Base-by-base conservation (phyloP, 30 jellyfish, hydroid and myxozoan genomes). In the Mastigias papua region DNA sequence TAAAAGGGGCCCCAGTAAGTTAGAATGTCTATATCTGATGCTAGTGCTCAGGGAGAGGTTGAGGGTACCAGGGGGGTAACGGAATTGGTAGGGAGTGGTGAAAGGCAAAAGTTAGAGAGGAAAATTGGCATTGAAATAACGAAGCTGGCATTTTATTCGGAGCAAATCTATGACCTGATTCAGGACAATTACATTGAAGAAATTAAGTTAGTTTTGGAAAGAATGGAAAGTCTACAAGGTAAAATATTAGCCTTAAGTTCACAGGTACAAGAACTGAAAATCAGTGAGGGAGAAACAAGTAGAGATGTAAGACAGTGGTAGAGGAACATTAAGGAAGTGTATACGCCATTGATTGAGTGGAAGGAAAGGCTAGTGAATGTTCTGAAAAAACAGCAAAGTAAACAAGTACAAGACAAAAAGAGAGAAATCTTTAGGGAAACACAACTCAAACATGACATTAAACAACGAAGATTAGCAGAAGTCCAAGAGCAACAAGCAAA, bases 341-440 rank as follows among this genome's bases (percentile, higher is more conserved):
- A 66, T 63, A 81, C 73, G 83, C 84, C 91, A 25, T 81, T 67
- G 91, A 63, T 81, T 81, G 84, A 81, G 72, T 65, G 46, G 75
- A 64, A 81, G 76, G 91, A 81, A 67, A 80, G 1, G 81, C 90
- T 80, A 80, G 68, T 61, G 68, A 63, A 34, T 28, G 82, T 80
- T 34, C 63, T 80, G 72, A 80, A 34, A 80, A 82, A 80, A 62
- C 90, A 80, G 48, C 90, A 61, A 63, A 69, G 65, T 48, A 81
- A 68, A 65, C 65, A 37, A 46, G 75, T 49, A 81, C 74, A 10
- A 81, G 84, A 81, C 82, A 37, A 37, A n/a, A 81, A 80, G 84
- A 81, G 82, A 81, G 91, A 81, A 49, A 81, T 65, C 51, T 17
- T 66, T 37, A 81, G 91, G 49, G 91, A 81, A 76, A 15, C 91